phyloP scores from a whole-genome alignment of 1,140 invertebrate species.

The Propsilocerus akamusi region DNA sequence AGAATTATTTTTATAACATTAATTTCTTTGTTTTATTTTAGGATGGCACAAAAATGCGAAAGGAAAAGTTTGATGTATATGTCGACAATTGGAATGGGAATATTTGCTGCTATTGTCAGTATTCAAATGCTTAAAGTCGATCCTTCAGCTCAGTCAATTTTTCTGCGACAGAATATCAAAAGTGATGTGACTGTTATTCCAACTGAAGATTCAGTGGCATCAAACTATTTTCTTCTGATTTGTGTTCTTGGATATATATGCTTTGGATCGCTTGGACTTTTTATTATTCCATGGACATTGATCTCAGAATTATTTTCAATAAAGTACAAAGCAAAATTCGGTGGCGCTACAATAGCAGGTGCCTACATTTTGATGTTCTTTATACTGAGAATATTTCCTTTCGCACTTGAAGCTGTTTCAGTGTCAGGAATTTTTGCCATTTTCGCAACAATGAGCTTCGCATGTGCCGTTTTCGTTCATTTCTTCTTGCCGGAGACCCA shows the following conservation, averaged over 20 bases:
- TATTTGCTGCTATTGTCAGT: constrained; percentile 30
- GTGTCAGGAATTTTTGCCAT: constrained; percentile 36
- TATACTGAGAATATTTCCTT: constrained; percentile 40
- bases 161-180: constrained; percentile 6
- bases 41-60: constrained; percentile 30
- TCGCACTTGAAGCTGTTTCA: constrained; percentile 27
- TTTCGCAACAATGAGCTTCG: constrained; percentile 34
- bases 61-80: constrained; percentile 27
- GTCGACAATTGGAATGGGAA: constrained; percentile 33
- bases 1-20: too few species aligned
- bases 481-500: constrained; percentile 54
- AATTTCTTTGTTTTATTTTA: neutral
- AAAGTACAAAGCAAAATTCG: constrained; percentile 22
- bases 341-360: constrained; percentile 33
- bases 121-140: constrained; percentile 25
- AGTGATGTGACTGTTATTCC: constrained; percentile 17
- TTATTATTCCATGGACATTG: constrained; percentile 42
- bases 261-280: constrained; percentile 31
- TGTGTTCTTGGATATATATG: constrained; percentile 30
- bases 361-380: constrained; percentile 45
- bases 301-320: constrained; percentile 26
- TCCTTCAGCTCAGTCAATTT: constrained; percentile 9
- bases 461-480: constrained; percentile 34
- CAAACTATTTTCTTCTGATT: constrained; percentile 25
- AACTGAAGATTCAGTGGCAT: neutral